These are phyloP conservation scores for Cephus pulcher DNA, from an alignment of 2,888 invertebrate genomes.

Conservation along the genomic window DNA sequence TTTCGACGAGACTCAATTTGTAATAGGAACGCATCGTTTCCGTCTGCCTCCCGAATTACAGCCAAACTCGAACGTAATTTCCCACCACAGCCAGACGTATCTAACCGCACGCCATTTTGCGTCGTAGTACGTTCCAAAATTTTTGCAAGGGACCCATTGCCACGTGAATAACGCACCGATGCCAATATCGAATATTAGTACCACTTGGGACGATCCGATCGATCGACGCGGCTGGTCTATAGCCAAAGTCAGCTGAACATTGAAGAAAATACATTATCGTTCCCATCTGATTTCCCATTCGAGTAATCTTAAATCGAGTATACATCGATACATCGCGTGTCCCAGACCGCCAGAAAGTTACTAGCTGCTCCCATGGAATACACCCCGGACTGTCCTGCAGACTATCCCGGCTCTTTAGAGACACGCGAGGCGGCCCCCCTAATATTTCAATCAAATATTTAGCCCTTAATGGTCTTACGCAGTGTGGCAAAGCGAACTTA, in stretches of 20 bases:
- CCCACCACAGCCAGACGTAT: not conserved
- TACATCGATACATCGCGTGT: not conserved
- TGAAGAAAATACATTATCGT: not conserved
- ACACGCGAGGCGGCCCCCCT: constrained; percentile 52
- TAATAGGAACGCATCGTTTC: not conserved
- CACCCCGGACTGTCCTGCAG: not conserved
- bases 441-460: constrained; percentile 61
- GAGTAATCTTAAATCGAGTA: not conserved
- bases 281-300: not conserved
- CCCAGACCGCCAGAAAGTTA: not conserved
- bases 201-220: not conserved
- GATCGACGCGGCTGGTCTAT: not conserved
- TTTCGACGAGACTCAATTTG: not conserved
- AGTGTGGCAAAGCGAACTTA: constrained; percentile 39
- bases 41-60: not conserved
- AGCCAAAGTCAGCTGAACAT: not conserved
- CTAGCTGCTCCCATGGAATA: not conserved
- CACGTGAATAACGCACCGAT: not conserved
- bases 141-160: not conserved
- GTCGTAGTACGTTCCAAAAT: not conserved
- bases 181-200: not conserved
- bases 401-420: constrained; percentile 38
- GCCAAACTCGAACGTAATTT: not conserved
- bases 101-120: not conserved
- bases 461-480: constrained; percentile 53